phyloP scores from a whole-genome alignment of 2,797 vertebrate genomes.

The Phylloscopus collybita region DNA sequence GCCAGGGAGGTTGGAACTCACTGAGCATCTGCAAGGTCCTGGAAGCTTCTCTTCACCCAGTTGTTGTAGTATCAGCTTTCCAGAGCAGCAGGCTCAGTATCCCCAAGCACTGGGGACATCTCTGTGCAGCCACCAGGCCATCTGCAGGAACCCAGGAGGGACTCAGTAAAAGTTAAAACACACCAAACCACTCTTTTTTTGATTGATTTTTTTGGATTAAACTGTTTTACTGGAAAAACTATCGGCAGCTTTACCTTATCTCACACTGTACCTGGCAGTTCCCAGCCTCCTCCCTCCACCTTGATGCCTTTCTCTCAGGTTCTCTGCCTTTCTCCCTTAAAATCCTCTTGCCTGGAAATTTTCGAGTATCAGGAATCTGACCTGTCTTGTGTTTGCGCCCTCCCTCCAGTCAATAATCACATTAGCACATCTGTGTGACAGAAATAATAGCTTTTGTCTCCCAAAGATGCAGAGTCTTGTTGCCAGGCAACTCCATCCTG shows the following conservation, averaged over 20 bases:
- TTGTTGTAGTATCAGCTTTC: neutral
- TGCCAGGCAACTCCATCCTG: slow-evolving; percentile 78
- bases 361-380: slow-evolving; percentile 40
- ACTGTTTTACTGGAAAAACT: neutral
- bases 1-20: neutral
- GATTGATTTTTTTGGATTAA: rapidly evolving
- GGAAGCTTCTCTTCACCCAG: neutral
- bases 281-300: neutral
- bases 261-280: neutral
- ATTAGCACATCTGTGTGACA: slow-evolving; percentile 74
- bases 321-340: neutral
- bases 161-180: neutral
- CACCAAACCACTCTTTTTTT: rapidly evolving
- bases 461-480: slow-evolving; percentile 73
- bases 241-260: neutral
- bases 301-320: neutral
- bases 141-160: neutral
- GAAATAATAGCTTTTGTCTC: slow-evolving; percentile 77
- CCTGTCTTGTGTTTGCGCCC: neutral
- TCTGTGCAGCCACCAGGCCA: neutral
- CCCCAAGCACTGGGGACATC: neutral
- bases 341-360: neutral
- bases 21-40: neutral
- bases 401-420: slow-evolving; percentile 64
- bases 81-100: neutral